A percentile compares a stretch with the other conserved stretches of the same genome.
Conservation (phyloP, 2,888 invertebrate species). For the Daptonema setosum region DNA sequence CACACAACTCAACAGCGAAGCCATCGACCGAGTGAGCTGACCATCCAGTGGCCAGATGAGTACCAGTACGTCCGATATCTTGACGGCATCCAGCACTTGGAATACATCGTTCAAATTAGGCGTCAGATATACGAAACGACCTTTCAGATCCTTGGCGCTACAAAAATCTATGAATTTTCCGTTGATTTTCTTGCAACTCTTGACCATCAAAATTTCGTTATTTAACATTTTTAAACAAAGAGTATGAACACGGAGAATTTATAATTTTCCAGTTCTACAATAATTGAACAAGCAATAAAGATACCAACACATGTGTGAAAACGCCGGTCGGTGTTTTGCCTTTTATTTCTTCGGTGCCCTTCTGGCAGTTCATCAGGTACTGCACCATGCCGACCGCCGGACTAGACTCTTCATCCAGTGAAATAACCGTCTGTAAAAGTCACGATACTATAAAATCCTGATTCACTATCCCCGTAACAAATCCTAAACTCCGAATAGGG, state of each 20-base stretch:
- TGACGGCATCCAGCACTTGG: conserved; percentile 2
- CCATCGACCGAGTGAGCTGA: not conserved
- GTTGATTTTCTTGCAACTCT: too few relatives aligned
- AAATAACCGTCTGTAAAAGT: not conserved
- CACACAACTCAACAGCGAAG: not conserved
- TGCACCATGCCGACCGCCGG: not conserved
- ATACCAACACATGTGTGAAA: conserved; percentile 50
- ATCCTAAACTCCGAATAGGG: too few relatives aligned
- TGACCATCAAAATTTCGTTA: too few relatives aligned
- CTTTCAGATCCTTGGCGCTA: too few relatives aligned
- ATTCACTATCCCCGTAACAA: not conserved
- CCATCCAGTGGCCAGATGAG: conserved; percentile 5
- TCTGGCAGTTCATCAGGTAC: too few relatives aligned
- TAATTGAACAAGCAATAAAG: not conserved
- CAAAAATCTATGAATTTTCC: too few relatives aligned
- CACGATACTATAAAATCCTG: not conserved
- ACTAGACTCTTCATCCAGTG: not conserved
- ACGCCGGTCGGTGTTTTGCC: conserved; percentile 41
- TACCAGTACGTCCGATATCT: conserved; percentile 3
- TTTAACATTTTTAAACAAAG: too few relatives aligned
- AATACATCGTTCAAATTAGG: not conserved
- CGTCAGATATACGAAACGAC: too few relatives aligned
- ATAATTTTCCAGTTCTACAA: too few relatives aligned
- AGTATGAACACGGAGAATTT: too few relatives aligned
- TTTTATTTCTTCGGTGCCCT: conserved; percentile 39